These are phyloP conservation scores for Trichoplusia ni DNA, from an alignment of 1,140 invertebrate species.

Conservation along the genomic window DNA sequence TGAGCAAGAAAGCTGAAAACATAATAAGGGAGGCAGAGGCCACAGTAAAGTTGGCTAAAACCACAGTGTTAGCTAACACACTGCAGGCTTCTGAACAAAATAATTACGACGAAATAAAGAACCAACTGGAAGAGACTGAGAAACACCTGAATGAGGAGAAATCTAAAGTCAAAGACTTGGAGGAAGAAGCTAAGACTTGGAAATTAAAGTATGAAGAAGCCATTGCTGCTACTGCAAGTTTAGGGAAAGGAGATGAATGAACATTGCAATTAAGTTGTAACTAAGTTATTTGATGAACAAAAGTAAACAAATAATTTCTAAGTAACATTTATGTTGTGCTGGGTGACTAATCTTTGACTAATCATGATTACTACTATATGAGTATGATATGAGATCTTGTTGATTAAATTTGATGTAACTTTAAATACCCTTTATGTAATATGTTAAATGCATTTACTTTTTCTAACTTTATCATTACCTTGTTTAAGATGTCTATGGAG, in stretches of 20 bases:
- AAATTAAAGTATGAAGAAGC: conserved; percentile 56
- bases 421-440: no score
- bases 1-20: conserved; percentile 62
- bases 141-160: conserved; percentile 51
- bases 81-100: conserved; percentile 29
- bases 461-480: no score
- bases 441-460: no score
- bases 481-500: no score
- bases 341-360: no score
- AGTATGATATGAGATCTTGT: no score
- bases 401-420: no score
- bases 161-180: conserved; percentile 49
- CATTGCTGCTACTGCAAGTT: neutral
- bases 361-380: no score
- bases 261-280: no score
- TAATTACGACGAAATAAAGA: conserved; percentile 42
- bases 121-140: conserved; percentile 49
- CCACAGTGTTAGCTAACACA: conserved; percentile 51
- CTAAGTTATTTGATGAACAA: no score
- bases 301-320: no score
- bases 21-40: conserved; percentile 73
- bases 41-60: conserved; percentile 61
- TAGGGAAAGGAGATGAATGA: conserved; percentile 52
- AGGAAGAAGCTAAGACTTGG: conserved; percentile 59
- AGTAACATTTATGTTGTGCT: no score